Base-by-base conservation (phyloP, 2,888 invertebrate species). In the Amphiduros pacificus region DNA sequence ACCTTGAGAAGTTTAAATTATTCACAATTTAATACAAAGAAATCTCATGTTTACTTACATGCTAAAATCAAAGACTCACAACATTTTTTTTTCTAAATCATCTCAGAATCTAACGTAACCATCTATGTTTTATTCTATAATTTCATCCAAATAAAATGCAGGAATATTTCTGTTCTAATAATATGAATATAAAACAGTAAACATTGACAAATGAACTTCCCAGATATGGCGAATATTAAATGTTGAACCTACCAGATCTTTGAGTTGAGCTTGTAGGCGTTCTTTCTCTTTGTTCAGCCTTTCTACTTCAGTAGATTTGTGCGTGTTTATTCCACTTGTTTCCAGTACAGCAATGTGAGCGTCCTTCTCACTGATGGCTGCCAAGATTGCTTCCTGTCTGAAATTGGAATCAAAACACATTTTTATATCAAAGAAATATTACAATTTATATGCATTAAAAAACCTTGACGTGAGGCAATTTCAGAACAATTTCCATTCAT, bases 361-460 rank as follows among this genome's bases (percentile, higher is more conserved):
- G 81, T 94, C 94, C 79, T 93, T 93, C 77, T 93, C 93, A 74
- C 91, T 91, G 64, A 94, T 89, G 2, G 90, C 89, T 63, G 90
- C 88, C 83, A 92, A 89, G 66, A 94, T 83, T 56, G 92, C 89
- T 83, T 94, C 92, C 83, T 91, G 90, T 79, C 93, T 93, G 80
- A 24, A 80, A 79, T 66, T 20, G 11, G 22, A 54, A 52, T 11
- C 17, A 48, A 14, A 20, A 48, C 9, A 36, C 36, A 36, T 36
- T 11, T 11, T 11, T 11, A 36, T 36, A 36, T 36, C 4, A 44
- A 44, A 44, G 17, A 9, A 36, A 36, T 36, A 9, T 11, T 17
- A 36, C 36, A 36, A 36, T 36, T 36, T 36, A 36, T 17, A 36
- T 36, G 11, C n/a, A n/a, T n/a, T n/a, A n/a, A n/a, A n/a, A n/a